Evolutionary conservation across 2,888 invertebrate species (phyloP).

Genomic region (Caradrina kadenii): DNA sequence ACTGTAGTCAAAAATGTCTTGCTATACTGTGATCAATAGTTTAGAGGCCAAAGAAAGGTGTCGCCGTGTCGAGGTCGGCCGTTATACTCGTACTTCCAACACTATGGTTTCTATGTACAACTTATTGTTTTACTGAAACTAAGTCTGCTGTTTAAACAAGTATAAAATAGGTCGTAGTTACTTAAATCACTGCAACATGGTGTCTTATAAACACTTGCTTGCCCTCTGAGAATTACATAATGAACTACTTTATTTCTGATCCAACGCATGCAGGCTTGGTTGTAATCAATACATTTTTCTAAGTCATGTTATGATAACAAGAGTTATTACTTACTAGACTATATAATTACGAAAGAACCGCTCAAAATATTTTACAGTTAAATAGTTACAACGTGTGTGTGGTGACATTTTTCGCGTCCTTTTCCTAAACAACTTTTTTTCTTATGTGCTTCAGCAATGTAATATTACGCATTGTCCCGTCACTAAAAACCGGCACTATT

Average conservation of each 20-base stretch:
- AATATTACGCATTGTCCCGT: conserved; percentile 4
- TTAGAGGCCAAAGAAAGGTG: conserved; percentile 67
- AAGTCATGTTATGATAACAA: conserved; percentile 15
- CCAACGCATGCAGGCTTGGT: not conserved
- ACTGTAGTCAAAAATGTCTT: conserved; percentile 36
- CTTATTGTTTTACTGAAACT: conserved; percentile 36
- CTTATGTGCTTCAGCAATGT: conserved; percentile 3
- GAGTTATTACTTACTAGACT: not conserved
- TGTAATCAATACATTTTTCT: conserved; percentile 10
- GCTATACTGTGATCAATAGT: conserved; percentile 59
- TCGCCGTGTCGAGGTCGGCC: conserved; percentile 55
- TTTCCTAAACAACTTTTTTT: not conserved
- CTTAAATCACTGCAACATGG: conserved; percentile 19
- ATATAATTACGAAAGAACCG: not conserved
- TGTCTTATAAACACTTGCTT: conserved; percentile 20
- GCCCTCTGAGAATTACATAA: conserved; percentile 35
- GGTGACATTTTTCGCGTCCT: not conserved
- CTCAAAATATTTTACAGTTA: conserved; percentile 1
- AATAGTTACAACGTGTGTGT: not conserved
- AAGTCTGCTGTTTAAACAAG: conserved; percentile 7
- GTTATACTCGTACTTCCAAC: conserved; percentile 40
- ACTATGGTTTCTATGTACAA: conserved; percentile 33
- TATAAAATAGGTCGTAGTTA: not conserved
- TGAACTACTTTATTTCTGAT: conserved; percentile 33
- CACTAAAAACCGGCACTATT: conserved; percentile 2